phyloP scores from a whole-genome alignment of 2,797 vertebrate genomes.

The Eptatretus atami region DNA sequence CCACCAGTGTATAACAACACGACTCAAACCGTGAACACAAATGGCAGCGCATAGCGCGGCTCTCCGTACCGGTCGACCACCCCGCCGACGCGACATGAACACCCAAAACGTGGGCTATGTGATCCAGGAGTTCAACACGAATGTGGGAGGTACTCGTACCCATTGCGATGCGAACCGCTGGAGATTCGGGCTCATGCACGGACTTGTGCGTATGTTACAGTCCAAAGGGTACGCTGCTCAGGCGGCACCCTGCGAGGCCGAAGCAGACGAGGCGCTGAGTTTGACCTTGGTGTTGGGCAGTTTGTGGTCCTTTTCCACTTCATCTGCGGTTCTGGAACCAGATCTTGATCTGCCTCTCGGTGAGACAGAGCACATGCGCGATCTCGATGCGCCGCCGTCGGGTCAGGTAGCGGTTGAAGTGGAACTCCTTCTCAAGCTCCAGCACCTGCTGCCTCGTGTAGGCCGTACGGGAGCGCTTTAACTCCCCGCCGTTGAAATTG shows the following conservation, averaged over 20 bases:
- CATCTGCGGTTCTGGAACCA: slow-evolving; percentile 99
- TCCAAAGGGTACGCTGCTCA: slow-evolving; percentile 15
- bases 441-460: slow-evolving; percentile 97
- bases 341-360: slow-evolving; percentile 97
- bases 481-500: slow-evolving; percentile 75
- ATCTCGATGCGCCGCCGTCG: slow-evolving; percentile 92
- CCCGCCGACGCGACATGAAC: no score
- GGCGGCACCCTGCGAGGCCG: slow-evolving; percentile 40
- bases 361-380: slow-evolving; percentile 78
- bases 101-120: no score
- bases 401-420: slow-evolving; percentile 99
- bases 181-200: no score
- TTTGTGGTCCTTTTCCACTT: slow-evolving; percentile 99
- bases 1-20: no score
- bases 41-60: no score
- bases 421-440: slow-evolving; percentile 27
- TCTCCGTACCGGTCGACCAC: no score
- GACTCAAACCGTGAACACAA: no score
- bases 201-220: no score
- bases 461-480: slow-evolving; percentile 83
- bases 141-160: no score
- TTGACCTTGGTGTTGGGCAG: slow-evolving; percentile 94
- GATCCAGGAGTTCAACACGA: no score
- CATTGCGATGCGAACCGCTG: no score
- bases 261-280: slow-evolving; percentile 22